phyloP scores from a whole-genome alignment of 1,140 invertebrate species.

The Bombus polaris region DNA sequence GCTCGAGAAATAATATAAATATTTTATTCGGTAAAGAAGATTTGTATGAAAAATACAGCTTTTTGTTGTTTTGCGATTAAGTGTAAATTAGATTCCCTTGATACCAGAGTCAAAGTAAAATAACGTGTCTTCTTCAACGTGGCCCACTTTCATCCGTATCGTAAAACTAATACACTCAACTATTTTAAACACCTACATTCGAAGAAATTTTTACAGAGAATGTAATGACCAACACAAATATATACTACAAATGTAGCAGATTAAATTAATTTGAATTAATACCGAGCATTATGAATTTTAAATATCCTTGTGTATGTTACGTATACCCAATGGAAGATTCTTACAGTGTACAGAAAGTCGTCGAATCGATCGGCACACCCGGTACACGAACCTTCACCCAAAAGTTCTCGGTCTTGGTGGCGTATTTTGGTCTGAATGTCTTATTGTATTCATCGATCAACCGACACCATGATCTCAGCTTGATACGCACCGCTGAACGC shows the following conservation, averaged over 20 bases:
- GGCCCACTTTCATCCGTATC: not conserved
- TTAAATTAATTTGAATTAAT: not conserved
- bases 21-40: not conserved
- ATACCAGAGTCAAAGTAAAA: not conserved
- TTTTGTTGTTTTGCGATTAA: too few species aligned
- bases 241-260: not conserved
- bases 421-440: not conserved
- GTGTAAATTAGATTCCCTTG: too few species aligned
- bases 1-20: not conserved
- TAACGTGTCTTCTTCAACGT: not conserved
- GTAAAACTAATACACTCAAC: not conserved
- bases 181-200: not conserved
- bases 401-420: slow-evolving; percentile 11
- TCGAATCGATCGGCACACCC: not conserved
- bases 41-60: not conserved
- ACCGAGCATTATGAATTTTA: not conserved
- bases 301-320: not conserved
- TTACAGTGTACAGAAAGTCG: rapidly evolving
- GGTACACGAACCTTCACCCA: slow-evolving; percentile 4
- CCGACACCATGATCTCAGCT: not conserved
- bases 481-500: not conserved
- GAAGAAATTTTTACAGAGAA: not conserved
- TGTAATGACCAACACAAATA: not conserved
- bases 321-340: not conserved
- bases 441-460: slow-evolving; percentile 1